Percentiles rank a stretch among this genome's conserved stretches.
Evolutionary conservation across 2,888 invertebrate genomes (phyloP).

Genomic region (Therioaphis trifolii): DNA sequence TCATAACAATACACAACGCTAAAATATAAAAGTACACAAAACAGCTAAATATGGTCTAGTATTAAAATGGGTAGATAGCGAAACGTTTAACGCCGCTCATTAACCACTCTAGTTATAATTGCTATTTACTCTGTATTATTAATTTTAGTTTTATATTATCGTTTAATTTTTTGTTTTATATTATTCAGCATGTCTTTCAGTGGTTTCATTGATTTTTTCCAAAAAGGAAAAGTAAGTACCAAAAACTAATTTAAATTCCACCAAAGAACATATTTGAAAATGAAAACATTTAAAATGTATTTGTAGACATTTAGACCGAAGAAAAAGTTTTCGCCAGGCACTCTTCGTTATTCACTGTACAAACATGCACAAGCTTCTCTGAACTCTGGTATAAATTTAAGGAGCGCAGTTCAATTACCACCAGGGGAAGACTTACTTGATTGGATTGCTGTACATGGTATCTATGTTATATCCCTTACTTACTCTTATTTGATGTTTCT

Average conservation of each 20-base stretch:
- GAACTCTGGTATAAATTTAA: conserved; percentile 87
- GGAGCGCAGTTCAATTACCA: conserved; percentile 83
- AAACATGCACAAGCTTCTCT: conserved; percentile 92
- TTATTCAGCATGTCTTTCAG: conserved; percentile 68
- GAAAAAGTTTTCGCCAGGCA: conserved; percentile 88
- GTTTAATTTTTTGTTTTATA: neutral
- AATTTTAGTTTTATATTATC: neutral
- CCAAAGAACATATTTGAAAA: neutral
- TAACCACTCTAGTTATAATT: neutral
- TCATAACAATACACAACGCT: neutral
- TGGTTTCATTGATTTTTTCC: conserved; percentile 81
- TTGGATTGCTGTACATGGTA: conserved; percentile 94
- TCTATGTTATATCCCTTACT: neutral
- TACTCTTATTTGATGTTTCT: neutral
- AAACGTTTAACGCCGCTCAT: neutral
- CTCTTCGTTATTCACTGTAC: conserved; percentile 85
- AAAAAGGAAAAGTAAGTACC: conserved; percentile 78
- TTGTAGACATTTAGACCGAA: conserved; percentile 88
- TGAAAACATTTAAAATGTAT: conserved; percentile 5
- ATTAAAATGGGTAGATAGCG: conserved; percentile 6
- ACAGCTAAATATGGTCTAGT: neutral
- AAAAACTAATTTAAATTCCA: neutral
- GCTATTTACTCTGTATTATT: neutral
- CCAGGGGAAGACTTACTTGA: conserved; percentile 87
- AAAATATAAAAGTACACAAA: no score